Evolutionary conservation across 2,888 invertebrate species (phyloP).

Genomic region (Lycaena phlaeas): DNA sequence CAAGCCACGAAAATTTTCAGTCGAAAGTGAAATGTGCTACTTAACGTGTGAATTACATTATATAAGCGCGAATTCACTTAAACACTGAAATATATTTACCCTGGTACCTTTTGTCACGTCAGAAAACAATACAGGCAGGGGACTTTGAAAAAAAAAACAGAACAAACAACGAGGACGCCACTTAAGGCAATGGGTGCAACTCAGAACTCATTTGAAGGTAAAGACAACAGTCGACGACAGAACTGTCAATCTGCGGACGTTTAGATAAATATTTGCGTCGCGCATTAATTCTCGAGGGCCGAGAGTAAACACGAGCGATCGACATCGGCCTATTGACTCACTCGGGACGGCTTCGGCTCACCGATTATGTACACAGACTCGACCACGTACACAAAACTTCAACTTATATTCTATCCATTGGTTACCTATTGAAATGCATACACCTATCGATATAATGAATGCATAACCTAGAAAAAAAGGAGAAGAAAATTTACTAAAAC

Average conservation of each 20-base stretch:
- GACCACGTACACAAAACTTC: conserved; percentile 20
- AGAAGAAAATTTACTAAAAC: too few species aligned
- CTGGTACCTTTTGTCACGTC: conserved; percentile 42
- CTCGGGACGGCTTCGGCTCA: conserved; percentile 24
- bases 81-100: conserved; percentile 14
- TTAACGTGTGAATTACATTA: background rate
- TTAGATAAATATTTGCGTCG: conserved; percentile 69
- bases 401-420: background rate
- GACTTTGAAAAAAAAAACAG: conserved; percentile 28
- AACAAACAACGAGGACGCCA: conserved; percentile 54
- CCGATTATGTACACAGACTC: conserved; percentile 18
- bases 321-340: conserved; percentile 61
- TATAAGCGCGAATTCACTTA: background rate
- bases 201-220: conserved; percentile 68
- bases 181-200: conserved; percentile 64
- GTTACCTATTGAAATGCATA: too few species aligned
- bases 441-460: too few species aligned
- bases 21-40: background rate
- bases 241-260: conserved; percentile 71
- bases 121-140: conserved; percentile 37
- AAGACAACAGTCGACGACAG: conserved; percentile 69
- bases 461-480: too few species aligned
- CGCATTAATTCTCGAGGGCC: conserved; percentile 67
- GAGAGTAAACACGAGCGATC: conserved; percentile 57
- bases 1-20: background rate